Conservation (phyloP, 2,888 invertebrate genomes). For the Sinotaia quadrata region DNA sequence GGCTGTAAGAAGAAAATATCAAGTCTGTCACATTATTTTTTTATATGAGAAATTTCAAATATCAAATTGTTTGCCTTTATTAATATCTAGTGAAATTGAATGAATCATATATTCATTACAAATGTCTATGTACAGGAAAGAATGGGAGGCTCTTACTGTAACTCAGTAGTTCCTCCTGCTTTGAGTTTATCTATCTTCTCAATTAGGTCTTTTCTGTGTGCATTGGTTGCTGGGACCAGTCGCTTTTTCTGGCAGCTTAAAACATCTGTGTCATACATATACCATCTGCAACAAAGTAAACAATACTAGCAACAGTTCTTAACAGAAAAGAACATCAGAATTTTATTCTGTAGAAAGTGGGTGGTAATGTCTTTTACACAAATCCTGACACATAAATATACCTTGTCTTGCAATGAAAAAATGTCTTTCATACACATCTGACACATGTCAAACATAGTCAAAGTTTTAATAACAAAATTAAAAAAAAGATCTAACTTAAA, state of each 20-base stretch:
- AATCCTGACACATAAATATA: too few relatives aligned
- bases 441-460: too few relatives aligned
- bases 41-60: too few relatives aligned
- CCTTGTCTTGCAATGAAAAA: too few relatives aligned
- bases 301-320: neutral
- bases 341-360: too few relatives aligned
- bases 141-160: conserved; percentile 63
- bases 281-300: conserved; percentile 59
- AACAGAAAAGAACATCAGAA: neutral
- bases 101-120: neutral
- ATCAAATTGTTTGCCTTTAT: too few relatives aligned
- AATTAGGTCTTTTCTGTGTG: conserved; percentile 71
- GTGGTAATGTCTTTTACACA: too few relatives aligned
- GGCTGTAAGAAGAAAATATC: too few relatives aligned
- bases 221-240: conserved; percentile 71
- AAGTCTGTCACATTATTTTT: too few relatives aligned
- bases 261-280: conserved; percentile 67
- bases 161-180: conserved; percentile 72
- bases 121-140: neutral
- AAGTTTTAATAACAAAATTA: too few relatives aligned
- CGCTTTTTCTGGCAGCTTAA: conserved; percentile 70
- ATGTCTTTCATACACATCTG: too few relatives aligned
- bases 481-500: too few relatives aligned
- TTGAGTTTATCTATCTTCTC: conserved; percentile 69
- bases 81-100: conserved; percentile 6